phyloP scores from a whole-genome alignment of 2,797 vertebrate species.

The Urosaurus nigricauda region DNA sequence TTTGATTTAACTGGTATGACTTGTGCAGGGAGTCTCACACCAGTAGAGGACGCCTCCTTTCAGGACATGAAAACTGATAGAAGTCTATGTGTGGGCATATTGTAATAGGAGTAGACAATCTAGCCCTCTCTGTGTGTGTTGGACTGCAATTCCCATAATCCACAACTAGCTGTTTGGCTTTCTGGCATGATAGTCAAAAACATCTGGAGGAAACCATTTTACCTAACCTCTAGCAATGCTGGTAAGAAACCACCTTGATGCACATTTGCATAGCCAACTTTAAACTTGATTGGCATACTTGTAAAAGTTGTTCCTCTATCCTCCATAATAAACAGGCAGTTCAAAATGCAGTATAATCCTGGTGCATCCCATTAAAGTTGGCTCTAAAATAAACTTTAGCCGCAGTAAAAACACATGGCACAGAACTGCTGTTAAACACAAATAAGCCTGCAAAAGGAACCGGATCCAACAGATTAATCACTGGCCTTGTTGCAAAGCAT shows the following conservation, averaged over 20 bases:
- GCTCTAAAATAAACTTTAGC: background rate
- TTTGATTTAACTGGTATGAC: background rate
- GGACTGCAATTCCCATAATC: too few relatives aligned
- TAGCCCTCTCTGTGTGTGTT: too few relatives aligned
- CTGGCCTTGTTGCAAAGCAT: background rate
- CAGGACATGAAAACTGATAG: too few relatives aligned
- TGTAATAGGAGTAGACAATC: too few relatives aligned
- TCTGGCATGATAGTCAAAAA: too few relatives aligned
- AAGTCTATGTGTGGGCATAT: too few relatives aligned
- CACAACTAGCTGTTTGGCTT: too few relatives aligned
- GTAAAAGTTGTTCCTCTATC: background rate
- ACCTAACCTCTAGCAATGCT: too few relatives aligned
- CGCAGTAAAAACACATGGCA: background rate
- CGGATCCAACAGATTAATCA: slow-evolving; percentile 8
- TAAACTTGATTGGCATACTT: background rate
- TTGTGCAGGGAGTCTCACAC: background rate
- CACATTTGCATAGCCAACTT: background rate
- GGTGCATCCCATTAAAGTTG: background rate
- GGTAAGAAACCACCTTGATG: background rate
- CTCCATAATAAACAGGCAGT: background rate
- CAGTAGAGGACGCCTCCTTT: too few relatives aligned
- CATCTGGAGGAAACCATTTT: too few relatives aligned
- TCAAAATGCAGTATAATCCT: background rate
- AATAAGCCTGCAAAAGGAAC: background rate
- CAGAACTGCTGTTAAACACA: background rate